Evolutionary conservation across 1,140 invertebrate genomes (phyloP).

Genomic region (Steinernema feltiae): DNA sequence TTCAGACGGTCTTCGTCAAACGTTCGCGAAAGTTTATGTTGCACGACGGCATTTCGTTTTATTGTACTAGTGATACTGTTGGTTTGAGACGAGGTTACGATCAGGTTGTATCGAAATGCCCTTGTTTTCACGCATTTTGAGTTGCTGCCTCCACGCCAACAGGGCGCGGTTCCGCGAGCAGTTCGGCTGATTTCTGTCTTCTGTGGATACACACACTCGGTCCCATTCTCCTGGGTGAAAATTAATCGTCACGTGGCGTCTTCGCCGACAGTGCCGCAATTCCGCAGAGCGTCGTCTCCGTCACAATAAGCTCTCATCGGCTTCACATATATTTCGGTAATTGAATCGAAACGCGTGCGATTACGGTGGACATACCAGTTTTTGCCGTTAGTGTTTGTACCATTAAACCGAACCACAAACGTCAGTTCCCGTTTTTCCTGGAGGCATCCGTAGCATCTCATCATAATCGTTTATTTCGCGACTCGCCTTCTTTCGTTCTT

Average conservation of each 20-base stretch:
- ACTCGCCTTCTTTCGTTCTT: constrained; percentile 7
- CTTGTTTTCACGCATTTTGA: background rate
- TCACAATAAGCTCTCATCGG: background rate
- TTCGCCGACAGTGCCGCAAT: background rate
- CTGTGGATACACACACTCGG: background rate
- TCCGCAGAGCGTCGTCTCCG: background rate
- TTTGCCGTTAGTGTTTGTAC: background rate
- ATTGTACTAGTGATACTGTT: background rate
- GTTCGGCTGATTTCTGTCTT: background rate
- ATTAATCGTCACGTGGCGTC: background rate
- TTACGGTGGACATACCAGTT: constrained; percentile 10
- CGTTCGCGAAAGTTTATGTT: constrained; percentile 1
- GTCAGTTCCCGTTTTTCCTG: constrained; percentile 14
- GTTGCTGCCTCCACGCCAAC: background rate
- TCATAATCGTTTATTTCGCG: background rate
- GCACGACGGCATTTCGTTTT: constrained; percentile 1
- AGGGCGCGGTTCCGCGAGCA: background rate
- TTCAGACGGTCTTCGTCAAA: background rate
- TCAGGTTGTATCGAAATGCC: background rate
- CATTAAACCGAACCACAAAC: background rate
- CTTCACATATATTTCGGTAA: constrained; percentile 7
- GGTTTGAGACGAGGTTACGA: background rate
- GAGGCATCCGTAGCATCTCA: constrained; percentile 3
- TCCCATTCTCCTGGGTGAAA: background rate
- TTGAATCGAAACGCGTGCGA: constrained; percentile 7